Evolutionary conservation across 92 coral and sea anemone species (phyloP).

Genomic region (Heteractis magnifica): DNA sequence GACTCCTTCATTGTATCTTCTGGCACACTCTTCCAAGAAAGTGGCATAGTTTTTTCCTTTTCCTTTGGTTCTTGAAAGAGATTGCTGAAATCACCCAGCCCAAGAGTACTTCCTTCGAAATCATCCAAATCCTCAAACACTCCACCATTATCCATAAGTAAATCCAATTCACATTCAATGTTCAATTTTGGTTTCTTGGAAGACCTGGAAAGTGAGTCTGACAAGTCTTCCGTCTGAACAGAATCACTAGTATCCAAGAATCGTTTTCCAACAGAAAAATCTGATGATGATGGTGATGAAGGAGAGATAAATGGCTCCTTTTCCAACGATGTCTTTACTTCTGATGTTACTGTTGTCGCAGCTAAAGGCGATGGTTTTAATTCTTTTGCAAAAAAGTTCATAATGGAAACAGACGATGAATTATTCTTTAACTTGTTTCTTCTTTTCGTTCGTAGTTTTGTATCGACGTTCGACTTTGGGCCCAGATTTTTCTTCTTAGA

Average conservation of each 20-base stretch:
- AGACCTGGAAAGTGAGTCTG: background rate
- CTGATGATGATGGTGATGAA: conserved; percentile 10
- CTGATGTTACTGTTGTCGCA: background rate
- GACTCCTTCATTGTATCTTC: background rate
- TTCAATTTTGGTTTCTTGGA: conserved; percentile 16
- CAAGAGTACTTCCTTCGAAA: background rate
- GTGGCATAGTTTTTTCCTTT: background rate
- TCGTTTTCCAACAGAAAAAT: conserved; percentile 9
- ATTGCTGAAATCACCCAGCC: background rate
- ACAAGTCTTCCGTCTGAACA: background rate
- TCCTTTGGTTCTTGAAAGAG: background rate
- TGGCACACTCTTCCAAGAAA: background rate
- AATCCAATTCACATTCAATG: background rate
- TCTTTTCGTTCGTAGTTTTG: conserved; percentile 23
- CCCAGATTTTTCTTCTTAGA: background rate
- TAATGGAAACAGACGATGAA: background rate
- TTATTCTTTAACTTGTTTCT: background rate
- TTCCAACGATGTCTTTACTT: background rate
- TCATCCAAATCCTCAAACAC: background rate
- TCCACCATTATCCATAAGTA: background rate
- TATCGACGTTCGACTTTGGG: background rate
- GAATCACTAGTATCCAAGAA: conserved; percentile 7
- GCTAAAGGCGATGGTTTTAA: background rate
- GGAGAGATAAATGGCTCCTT: background rate
- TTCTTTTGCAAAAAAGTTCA: conserved; percentile 14